phyloP scores from a whole-genome alignment of 2,113 vertebrate species.

The Polyodon spathula region DNA sequence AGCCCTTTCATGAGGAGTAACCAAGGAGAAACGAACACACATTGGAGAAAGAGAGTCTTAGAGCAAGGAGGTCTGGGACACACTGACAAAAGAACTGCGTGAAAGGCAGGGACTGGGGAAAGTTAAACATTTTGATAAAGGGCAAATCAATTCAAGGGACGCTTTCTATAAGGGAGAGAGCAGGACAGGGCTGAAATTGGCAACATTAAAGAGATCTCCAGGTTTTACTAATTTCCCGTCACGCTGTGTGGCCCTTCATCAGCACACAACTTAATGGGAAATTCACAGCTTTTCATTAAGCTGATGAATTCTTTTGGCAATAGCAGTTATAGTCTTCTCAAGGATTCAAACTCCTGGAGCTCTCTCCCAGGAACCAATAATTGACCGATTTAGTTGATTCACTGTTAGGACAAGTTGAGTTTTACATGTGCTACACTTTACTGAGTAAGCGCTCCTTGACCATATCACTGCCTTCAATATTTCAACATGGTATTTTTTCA shows the following conservation, averaged over 20 bases:
- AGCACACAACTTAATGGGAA: constrained; percentile 54
- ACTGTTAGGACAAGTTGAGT: no score
- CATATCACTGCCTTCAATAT: no score
- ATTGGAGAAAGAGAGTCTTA: constrained; percentile 30
- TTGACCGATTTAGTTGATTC: no score
- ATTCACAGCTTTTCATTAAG: no score
- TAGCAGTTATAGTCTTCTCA: neutral
- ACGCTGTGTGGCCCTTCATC: constrained; percentile 60
- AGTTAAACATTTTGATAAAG: constrained; percentile 54
- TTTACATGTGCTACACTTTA: no score
- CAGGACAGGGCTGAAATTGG: constrained; percentile 37
- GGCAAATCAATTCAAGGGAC: constrained; percentile 31
- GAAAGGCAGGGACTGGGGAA: constrained; percentile 41
- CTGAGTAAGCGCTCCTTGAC: no score
- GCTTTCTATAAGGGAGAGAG: constrained; percentile 20
- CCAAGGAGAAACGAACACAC: constrained; percentile 27
- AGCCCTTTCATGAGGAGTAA: constrained; percentile 45
- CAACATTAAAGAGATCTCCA: constrained; percentile 26
- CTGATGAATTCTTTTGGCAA: constrained; percentile 39
- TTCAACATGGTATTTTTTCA: no score
- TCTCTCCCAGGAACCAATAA: no score
- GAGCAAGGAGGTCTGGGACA: constrained; percentile 21
- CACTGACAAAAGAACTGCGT: constrained; percentile 32
- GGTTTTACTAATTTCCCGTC: constrained; percentile 29
- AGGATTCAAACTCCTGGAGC: neutral